Evolutionary conservation across 2,888 invertebrate genomes (phyloP), one percentile per base, ranked within the genome.

Genomic region (Hyposoter dolosus): DNA sequence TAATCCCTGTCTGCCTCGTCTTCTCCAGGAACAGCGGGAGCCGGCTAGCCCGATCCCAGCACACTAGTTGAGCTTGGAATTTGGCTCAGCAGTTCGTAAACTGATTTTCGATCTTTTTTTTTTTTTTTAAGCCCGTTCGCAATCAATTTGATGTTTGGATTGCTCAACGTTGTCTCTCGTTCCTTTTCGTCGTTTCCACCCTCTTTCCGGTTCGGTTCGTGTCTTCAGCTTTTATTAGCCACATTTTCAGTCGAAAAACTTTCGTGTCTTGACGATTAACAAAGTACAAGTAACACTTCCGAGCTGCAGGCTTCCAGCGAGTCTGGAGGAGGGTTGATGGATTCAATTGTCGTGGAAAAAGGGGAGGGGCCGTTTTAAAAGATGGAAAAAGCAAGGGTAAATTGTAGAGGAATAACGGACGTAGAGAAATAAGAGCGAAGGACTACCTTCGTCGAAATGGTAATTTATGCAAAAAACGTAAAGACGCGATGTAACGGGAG

Each of bases 391-490:
- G 15, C 10, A 17, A 4, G 23, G 60, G 63, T n/a, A 60, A 63
- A 40, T 53, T 65, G 78, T 65, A 74, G 50, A 68, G 50, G 72
- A 80, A 80, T 35, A 60, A 60, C 40, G 43, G 68, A 40, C 32
- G 65, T 43, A 63, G 40, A 53, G 47, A 32, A 32, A 50, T 71
- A 71, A 66, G 53, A 43, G n/a, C n/a, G 45, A 15, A 12, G 79
- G 69, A 82, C 83, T 81, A 74, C 81, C 83, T 83, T 77, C 77
- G 81, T 68, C 81, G 80, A 76, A 71, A 86, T 86, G 83, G 83
- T 83, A 86, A 86, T 86, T 86, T 86, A 86, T 86, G 86, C 69
- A 86, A 86, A 86, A 86, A 83, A 78, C 77, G 77, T 82, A 69
- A 69, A 82, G 82, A 82, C 82, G 65, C 50, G 65, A 74, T 78